Evolutionary conservation across 2,113 vertebrate genomes (phyloP).

Genomic region (Machaerirhynchus nigripectus): DNA sequence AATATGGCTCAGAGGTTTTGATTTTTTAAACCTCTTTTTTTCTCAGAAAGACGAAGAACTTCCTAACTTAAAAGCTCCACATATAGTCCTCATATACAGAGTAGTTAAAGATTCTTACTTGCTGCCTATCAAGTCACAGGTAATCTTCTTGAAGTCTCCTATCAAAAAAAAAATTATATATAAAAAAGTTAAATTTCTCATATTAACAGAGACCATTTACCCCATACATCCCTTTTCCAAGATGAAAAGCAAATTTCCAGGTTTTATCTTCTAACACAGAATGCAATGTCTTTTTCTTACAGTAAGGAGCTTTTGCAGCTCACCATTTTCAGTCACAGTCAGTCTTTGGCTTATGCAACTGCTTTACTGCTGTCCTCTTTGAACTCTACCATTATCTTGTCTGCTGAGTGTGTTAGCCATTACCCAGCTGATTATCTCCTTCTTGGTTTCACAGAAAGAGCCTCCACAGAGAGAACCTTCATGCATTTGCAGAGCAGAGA

Average conservation of each 20-base stretch:
- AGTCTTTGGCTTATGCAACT: background rate
- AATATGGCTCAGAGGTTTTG: background rate
- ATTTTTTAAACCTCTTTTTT: background rate
- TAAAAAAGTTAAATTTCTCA: background rate
- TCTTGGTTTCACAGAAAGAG: background rate
- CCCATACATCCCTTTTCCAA: background rate
- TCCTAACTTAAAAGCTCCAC: background rate
- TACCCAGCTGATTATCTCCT: background rate
- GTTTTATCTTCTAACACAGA: background rate
- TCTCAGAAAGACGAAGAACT: background rate
- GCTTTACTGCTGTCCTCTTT: background rate
- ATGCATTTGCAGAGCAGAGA: background rate
- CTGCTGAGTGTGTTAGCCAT: background rate
- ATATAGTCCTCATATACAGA: background rate
- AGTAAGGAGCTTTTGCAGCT: background rate
- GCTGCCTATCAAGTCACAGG: background rate
- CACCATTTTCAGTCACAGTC: background rate
- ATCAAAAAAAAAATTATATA: background rate
- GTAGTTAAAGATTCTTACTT: background rate
- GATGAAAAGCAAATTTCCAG: background rate
- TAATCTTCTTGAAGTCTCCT: background rate
- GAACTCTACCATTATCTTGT: background rate
- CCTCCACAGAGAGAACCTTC: background rate
- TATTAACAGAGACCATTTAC: background rate
- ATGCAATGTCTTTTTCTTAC: background rate